phyloP scores from a whole-genome alignment of 2,797 vertebrate species.

The Anabacerthia variegaticeps region DNA sequence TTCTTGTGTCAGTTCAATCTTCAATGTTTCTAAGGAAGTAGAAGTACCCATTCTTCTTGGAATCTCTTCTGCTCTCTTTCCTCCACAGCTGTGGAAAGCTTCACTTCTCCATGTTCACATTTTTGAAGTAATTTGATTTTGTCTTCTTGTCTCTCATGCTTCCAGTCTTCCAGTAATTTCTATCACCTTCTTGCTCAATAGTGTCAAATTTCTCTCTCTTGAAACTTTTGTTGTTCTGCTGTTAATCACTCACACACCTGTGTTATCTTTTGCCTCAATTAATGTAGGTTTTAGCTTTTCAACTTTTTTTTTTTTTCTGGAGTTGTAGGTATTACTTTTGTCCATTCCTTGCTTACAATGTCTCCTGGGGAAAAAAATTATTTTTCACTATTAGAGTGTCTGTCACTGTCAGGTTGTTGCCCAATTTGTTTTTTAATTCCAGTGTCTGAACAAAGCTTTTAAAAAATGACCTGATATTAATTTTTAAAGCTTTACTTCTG shows the following conservation, averaged over 20 bases:
- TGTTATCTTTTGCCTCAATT: background rate
- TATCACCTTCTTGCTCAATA: background rate
- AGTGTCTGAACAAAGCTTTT: background rate
- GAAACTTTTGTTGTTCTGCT: background rate
- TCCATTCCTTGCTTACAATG: background rate
- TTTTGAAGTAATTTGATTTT: background rate
- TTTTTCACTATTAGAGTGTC: background rate
- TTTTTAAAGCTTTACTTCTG: background rate
- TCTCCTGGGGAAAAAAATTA: background rate
- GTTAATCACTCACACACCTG: background rate
- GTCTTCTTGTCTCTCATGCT: rapidly evolving
- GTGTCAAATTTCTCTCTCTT: background rate
- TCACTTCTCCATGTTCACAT: background rate
- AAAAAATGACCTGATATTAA: background rate
- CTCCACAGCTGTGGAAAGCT: background rate
- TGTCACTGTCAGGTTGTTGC: background rate
- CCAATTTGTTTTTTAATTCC: background rate
- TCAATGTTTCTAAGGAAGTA: background rate
- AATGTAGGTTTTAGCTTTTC: background rate
- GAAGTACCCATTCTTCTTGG: background rate
- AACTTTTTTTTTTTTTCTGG: background rate
- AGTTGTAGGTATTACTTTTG: background rate
- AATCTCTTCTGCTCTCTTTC: background rate
- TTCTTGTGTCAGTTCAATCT: background rate
- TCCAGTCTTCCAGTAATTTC: background rate